phyloP scores from a whole-genome alignment of 2,888 invertebrate genomes.

The Lasioglossum pauxillum region DNA sequence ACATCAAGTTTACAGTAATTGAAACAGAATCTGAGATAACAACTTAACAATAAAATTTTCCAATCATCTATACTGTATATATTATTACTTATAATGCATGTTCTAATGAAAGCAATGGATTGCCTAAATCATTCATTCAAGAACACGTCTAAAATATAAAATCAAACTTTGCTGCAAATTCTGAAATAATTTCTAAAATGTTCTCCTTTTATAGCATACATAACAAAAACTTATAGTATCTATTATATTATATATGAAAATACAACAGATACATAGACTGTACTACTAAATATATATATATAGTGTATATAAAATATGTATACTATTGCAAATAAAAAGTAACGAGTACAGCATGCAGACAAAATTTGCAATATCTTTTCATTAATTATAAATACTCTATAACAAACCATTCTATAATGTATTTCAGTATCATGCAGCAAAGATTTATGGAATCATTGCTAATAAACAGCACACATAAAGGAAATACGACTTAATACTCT shows the following conservation, averaged over 20 bases:
- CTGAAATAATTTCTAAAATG: slow-evolving; percentile 55
- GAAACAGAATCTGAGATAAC: slow-evolving; percentile 49
- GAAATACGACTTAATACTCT: slow-evolving; percentile 46
- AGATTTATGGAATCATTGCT: slow-evolving; percentile 59
- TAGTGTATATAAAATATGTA: slow-evolving; percentile 10
- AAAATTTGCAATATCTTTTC: slow-evolving; percentile 31
- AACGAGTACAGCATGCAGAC: slow-evolving; percentile 46
- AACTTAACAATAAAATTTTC: slow-evolving; percentile 32
- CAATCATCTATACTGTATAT: slow-evolving; percentile 43
- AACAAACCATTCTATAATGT: slow-evolving; percentile 51
- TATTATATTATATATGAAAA: slow-evolving; percentile 28
- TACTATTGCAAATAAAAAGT: slow-evolving; percentile 35
- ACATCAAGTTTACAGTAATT: slow-evolving; percentile 41
- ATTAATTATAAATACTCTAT: slow-evolving; percentile 48
- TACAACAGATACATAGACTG: slow-evolving; percentile 36
- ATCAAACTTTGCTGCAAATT: slow-evolving; percentile 63
- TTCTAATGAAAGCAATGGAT: slow-evolving; percentile 55
- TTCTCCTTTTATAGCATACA: slow-evolving; percentile 31
- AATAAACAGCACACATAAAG: slow-evolving; percentile 53
- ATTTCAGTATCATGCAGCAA: slow-evolving; percentile 70
- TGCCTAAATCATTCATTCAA: slow-evolving; percentile 53
- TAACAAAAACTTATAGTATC: slow-evolving; percentile 38
- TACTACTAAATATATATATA: slow-evolving; percentile 26
- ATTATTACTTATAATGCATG: slow-evolving; percentile 43
- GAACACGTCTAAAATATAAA: slow-evolving; percentile 40